phyloP scores from a whole-genome alignment of 2,888 invertebrate species.

The Aphrophora alni region DNA sequence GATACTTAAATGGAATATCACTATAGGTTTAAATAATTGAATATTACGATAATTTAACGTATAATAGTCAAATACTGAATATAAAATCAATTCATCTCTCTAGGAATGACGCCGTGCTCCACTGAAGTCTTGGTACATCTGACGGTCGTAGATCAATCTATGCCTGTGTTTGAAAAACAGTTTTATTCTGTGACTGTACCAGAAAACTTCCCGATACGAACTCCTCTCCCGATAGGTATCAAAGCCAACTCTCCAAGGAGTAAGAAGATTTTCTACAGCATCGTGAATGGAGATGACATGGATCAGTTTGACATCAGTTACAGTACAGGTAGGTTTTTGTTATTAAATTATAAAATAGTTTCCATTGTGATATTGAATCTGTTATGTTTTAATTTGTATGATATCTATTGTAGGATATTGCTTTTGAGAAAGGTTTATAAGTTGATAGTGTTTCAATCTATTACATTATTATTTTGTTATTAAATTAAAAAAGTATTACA shows the following conservation, averaged over 20 bases:
- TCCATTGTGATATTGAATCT: too few relatives aligned
- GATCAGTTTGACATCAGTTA: constrained; percentile 92
- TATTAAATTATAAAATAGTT: too few relatives aligned
- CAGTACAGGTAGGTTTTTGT: constrained; percentile 93
- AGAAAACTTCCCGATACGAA: constrained; percentile 81
- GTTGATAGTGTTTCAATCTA: too few relatives aligned
- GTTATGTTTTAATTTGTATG: not conserved
- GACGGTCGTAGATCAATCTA: constrained; percentile 85
- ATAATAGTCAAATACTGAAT: too few relatives aligned
- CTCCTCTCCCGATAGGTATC: constrained; percentile 77
- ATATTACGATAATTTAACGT: too few relatives aligned
- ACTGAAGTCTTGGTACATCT: constrained; percentile 78
- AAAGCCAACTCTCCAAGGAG: constrained; percentile 85
- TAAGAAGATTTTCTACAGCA: constrained; percentile 91
- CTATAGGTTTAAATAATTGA: too few relatives aligned
- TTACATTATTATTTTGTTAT: too few relatives aligned
- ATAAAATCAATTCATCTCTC: too few relatives aligned
- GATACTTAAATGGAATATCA: too few relatives aligned
- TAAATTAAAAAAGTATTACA: too few relatives aligned
- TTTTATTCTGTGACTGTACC: constrained; percentile 80
- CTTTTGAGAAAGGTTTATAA: too few relatives aligned
- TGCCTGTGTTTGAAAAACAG: constrained; percentile 90
- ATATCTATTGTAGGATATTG: too few relatives aligned
- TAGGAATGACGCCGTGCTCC: constrained; percentile 74
- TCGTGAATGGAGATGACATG: constrained; percentile 79